phyloP scores from a whole-genome alignment of 2,113 vertebrate species.

The Myotis brandtii region DNA sequence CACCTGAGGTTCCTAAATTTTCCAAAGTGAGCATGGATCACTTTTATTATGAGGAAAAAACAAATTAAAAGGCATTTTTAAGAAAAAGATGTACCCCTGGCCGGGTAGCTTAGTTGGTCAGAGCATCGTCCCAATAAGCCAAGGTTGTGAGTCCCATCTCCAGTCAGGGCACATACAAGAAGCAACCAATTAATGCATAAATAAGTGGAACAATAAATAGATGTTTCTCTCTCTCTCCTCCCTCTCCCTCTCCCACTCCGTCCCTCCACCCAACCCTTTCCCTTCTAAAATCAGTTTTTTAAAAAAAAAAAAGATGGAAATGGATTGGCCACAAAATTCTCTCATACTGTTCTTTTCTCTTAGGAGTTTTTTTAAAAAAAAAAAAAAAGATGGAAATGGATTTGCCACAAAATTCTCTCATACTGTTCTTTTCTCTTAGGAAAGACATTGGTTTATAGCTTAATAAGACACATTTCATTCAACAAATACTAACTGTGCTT shows the following conservation, averaged over 20 bases:
- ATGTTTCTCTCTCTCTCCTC: background rate
- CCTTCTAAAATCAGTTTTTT: background rate
- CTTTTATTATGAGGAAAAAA: constrained; percentile 24
- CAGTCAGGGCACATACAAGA: background rate
- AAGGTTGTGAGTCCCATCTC: background rate
- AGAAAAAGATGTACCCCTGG: background rate
- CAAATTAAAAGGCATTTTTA: constrained; percentile 3
- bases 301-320: background rate
- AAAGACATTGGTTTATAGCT: constrained; percentile 8
- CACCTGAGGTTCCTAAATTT: constrained; percentile 14
- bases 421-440: background rate
- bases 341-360: background rate
- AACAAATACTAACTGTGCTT: background rate
- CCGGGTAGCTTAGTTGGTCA: background rate
- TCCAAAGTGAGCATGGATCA: background rate
- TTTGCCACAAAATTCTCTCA: constrained; percentile 24
- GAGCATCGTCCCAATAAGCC: background rate
- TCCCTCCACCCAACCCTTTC: background rate
- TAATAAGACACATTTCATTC: constrained; percentile 39
- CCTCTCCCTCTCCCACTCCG: background rate
- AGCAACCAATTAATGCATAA: background rate
- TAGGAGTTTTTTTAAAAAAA: constrained; percentile 3
- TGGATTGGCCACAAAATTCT: constrained; percentile 21
- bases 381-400: background rate
- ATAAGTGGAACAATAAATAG: background rate